A percentile compares a stretch with the other conserved stretches of the same genome.
Evolutionary conservation across 2,888 invertebrate species (phyloP).

Genomic region (Agrotis ipsilon): DNA sequence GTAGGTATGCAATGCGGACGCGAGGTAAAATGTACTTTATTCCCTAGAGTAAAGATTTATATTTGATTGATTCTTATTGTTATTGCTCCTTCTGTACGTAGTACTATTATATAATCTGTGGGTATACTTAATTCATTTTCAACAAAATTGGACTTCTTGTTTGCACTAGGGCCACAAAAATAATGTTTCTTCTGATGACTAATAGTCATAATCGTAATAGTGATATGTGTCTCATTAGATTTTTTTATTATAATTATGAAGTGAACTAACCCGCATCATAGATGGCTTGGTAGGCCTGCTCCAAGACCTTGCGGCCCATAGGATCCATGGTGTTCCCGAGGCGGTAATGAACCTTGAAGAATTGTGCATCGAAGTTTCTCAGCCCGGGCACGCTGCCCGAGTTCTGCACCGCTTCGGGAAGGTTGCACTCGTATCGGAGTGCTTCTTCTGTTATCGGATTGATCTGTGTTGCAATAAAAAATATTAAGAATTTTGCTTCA

Average conservation of each 20-base stretch:
- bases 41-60: no score
- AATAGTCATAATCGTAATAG: no score
- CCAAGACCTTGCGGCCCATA: conserved; percentile 93
- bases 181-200: no score
- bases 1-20: no score
- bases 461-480: conserved; percentile 55
- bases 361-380: conserved; percentile 93
- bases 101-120: no score
- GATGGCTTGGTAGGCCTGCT: conserved; percentile 93
- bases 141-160: no score
- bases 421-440: conserved; percentile 77
- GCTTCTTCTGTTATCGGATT: conserved; percentile 92
- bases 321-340: conserved; percentile 86
- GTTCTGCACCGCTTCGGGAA: conserved; percentile 89
- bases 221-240: no score
- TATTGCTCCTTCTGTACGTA: no score
- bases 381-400: conserved; percentile 92
- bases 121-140: no score
- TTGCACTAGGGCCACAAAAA: no score
- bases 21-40: no score
- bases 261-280: conserved; percentile 92
- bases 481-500: neutral
- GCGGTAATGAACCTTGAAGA: conserved; percentile 93
- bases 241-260: neutral
- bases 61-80: no score